Conservation (phyloP, 2,113 vertebrate species). For the Myrmecophaga tridactyla region DNA sequence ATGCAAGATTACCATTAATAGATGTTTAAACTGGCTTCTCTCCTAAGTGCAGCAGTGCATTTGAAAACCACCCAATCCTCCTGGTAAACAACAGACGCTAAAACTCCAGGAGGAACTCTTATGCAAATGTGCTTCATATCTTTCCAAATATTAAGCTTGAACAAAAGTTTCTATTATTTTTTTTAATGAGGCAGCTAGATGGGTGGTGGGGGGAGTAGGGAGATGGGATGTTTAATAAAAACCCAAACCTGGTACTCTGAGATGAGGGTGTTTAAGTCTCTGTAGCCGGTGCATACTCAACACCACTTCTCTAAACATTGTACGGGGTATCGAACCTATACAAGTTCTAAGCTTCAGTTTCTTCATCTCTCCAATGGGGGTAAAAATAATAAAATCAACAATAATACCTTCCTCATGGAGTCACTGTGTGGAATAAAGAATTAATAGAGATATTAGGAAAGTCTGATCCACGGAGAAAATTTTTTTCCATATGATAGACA, state of each 20-base stretch:
- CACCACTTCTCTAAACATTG: not conserved
- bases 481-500: not conserved
- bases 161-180: not conserved
- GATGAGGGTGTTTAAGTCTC: not conserved
- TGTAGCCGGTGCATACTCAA: not conserved
- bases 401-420: not conserved
- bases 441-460: not conserved
- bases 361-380: not conserved
- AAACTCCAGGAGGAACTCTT: slow-evolving; percentile 26
- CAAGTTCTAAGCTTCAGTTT: not conserved
- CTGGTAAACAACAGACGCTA: slow-evolving; percentile 46
- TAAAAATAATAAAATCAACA: not conserved
- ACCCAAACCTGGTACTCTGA: not conserved
- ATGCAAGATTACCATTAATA: not conserved
- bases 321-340: not conserved
- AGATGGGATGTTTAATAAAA: not conserved
- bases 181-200: not conserved
- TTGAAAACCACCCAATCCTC: slow-evolving; percentile 32
- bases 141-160: not conserved
- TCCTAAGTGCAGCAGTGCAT: not conserved
- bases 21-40: slow-evolving; percentile 9
- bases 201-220: not conserved
- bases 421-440: not conserved
- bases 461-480: not conserved
- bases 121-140: not conserved